Evolutionary conservation across 2,888 invertebrate genomes (phyloP).

Genomic region (Margaritifera margaritifera): DNA sequence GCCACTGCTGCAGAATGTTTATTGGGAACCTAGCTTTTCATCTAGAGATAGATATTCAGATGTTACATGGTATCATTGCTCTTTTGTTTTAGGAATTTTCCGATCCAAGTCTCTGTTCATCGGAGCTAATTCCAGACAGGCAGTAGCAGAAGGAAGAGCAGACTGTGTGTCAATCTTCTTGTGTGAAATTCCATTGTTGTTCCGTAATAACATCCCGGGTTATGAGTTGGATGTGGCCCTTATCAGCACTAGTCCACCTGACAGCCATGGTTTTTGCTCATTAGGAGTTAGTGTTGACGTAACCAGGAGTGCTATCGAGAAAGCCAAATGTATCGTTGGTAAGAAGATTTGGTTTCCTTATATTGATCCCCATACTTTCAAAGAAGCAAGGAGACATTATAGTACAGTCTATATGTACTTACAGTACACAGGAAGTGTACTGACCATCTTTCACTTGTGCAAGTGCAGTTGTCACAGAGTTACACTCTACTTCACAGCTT

Average conservation of each 20-base stretch:
- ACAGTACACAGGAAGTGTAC: too few relatives aligned
- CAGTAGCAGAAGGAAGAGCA: constrained; percentile 89
- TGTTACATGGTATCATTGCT: neutral
- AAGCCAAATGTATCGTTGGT: constrained; percentile 92
- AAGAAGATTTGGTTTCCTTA: constrained; percentile 48
- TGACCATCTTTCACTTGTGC: too few relatives aligned
- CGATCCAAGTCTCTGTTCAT: constrained; percentile 92
- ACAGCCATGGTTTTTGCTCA: constrained; percentile 92
- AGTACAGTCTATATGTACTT: too few relatives aligned
- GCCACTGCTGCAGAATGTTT: too few relatives aligned
- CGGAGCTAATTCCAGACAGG: constrained; percentile 87
- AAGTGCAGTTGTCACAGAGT: too few relatives aligned
- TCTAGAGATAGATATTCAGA: too few relatives aligned
- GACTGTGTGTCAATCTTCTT: constrained; percentile 94
- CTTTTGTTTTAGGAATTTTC: constrained; percentile 76
- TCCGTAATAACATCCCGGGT: constrained; percentile 78
- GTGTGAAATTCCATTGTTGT: constrained; percentile 92
- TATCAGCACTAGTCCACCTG: constrained; percentile 80
- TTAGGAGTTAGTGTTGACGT: constrained; percentile 95
- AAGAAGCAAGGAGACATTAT: too few relatives aligned
- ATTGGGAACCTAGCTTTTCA: too few relatives aligned
- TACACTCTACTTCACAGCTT: too few relatives aligned
- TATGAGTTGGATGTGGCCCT: constrained; percentile 85
- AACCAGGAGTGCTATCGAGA: constrained; percentile 86
- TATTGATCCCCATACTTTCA: too few relatives aligned